phyloP scores from a whole-genome alignment of 1,140 invertebrate genomes.

The Drosophila oshimai region DNA sequence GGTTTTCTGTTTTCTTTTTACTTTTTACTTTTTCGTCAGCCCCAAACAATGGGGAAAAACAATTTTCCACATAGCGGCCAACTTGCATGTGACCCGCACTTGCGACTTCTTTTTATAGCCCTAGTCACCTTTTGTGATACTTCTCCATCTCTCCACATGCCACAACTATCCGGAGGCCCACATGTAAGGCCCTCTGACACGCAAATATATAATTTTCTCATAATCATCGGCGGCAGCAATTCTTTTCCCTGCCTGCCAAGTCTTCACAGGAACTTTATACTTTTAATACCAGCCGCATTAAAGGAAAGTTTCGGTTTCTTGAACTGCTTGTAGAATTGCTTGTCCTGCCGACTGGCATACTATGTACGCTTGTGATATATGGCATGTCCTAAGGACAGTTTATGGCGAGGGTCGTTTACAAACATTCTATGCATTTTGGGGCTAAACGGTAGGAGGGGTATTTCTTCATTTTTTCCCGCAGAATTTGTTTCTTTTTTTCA shows the following conservation, averaged over 20 bases:
- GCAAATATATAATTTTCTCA: constrained; percentile 80
- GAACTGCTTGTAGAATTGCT: constrained; percentile 26
- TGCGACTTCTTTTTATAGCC: constrained; percentile 60
- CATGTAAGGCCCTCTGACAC: constrained; percentile 57
- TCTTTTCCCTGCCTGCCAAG: constrained; percentile 47
- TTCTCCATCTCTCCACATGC: constrained; percentile 29
- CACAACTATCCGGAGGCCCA: constrained; percentile 14
- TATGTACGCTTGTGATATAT: constrained; percentile 51
- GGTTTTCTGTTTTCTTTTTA: too few relatives aligned
- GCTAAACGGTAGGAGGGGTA: too few relatives aligned
- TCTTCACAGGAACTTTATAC: constrained; percentile 61
- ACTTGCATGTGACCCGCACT: constrained; percentile 50
- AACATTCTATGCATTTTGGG: too few relatives aligned
- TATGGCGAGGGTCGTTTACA: constrained; percentile 44
- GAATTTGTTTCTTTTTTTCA: too few relatives aligned
- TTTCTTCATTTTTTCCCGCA: too few relatives aligned
- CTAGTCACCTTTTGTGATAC: constrained; percentile 77
- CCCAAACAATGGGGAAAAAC: constrained; percentile 45
- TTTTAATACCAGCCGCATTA: constrained; percentile 72
- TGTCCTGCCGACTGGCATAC: constrained; percentile 14
- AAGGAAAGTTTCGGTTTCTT: constrained; percentile 58
- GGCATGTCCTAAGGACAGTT: constrained; percentile 44
- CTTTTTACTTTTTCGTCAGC: constrained; percentile 46
- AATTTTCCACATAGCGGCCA: constrained; percentile 39
- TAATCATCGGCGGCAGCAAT: constrained; percentile 60